These are phyloP conservation scores for Lacanobia oleracea DNA, from an alignment of 2,888 invertebrate genomes.

Conservation along the genomic window DNA sequence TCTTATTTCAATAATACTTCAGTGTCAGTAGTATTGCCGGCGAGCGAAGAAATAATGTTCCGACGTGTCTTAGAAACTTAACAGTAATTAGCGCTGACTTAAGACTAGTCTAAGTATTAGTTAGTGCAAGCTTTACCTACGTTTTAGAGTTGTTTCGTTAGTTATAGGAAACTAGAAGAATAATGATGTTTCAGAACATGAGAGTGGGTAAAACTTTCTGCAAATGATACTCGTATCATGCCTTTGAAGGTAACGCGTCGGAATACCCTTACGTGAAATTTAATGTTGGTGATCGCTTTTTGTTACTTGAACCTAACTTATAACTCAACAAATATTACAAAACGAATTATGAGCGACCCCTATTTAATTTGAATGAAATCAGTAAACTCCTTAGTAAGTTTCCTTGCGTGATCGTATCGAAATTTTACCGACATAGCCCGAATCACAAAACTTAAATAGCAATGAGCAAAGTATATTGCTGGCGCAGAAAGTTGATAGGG, in stretches of 20 bases:
- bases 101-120: slow-evolving; percentile 1
- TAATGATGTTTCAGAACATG: neutral
- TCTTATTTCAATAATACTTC: slow-evolving; percentile 8
- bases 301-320: neutral
- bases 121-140: neutral
- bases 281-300: neutral
- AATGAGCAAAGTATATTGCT: no score
- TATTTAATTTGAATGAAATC: no score
- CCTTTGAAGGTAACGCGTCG: neutral
- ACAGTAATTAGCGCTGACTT: slow-evolving; percentile 12
- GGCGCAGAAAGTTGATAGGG: no score
- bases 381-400: no score
- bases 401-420: no score
- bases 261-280: neutral
- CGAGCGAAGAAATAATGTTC: slow-evolving; percentile 19
- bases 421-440: no score
- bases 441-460: no score
- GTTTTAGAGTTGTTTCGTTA: neutral
- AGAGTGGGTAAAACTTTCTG: neutral
- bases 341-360: no score
- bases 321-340: neutral
- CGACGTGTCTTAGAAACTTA: slow-evolving; percentile 11
- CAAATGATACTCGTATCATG: neutral
- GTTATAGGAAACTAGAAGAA: neutral
- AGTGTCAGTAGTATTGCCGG: slow-evolving; percentile 1